Evolutionary conservation across 1,140 invertebrate genomes (phyloP), one percentile per base, ranked within the genome.

Genomic region (Charaxes varanes): DNA sequence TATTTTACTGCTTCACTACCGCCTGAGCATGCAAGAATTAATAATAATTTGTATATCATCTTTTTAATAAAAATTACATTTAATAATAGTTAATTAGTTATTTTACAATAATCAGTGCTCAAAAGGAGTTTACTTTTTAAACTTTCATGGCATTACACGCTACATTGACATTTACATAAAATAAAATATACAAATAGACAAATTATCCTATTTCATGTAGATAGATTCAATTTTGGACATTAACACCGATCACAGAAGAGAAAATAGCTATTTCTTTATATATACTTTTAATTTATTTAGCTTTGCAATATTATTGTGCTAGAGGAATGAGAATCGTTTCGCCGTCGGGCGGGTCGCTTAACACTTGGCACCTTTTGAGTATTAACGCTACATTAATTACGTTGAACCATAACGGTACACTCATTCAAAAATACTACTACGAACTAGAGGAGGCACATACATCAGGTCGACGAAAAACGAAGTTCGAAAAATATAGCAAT

Each of bases 301-400:
- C 51, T 63, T 48, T 52, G 47, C 54, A 48, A 53, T 49, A 60
- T 66, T 56, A 63, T 59, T 49, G 71, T 58, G 70, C 67, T 70
- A 72, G 51, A 68, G 76, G 76, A 80, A 80, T 77, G 76, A 79
- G 67, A 69, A 54, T 55, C 48, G 53, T 45, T 45, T 48, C 53
- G 49, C 54, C 52, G 33, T 32, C 36, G 34, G 38, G 54, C 45
- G 45, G 51, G 45, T 53, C 55, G 62, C 63, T 66, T 60, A 66
- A 68, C 55, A 57, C 62, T 77, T 71, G 72, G 70, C 72, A 77
- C 70, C 64, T 65, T 73, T 54, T 80, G 74, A 80, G 76, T 80
- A 80, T 80, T 79, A 65, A 69, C 52, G 46, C 72, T 76, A 76
- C 56, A 50, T 53, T 61, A 58, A 52, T 14, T 60, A 57, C 55